Conservation (phyloP, 2,113 vertebrate species). For the Oncorhynchus masou region DNA sequence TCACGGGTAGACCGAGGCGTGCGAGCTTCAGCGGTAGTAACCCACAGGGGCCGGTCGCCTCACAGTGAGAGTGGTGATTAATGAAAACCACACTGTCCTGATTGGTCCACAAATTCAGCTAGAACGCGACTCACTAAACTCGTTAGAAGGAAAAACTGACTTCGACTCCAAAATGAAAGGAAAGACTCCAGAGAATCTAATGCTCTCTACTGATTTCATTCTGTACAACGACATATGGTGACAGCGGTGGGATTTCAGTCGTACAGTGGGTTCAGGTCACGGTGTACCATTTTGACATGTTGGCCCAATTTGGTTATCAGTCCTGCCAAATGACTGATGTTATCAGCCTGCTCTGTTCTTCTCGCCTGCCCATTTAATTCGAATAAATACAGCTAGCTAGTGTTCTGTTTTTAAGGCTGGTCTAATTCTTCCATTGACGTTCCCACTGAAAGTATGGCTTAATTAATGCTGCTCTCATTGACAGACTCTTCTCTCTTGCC, state of each 20-base stretch:
- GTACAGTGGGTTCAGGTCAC: constrained; percentile 14
- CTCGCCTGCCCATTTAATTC: constrained; percentile 36
- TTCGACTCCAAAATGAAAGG: constrained; percentile 22
- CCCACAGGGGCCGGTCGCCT: constrained; percentile 30
- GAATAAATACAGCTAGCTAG: background rate
- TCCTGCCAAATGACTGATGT: constrained; percentile 11
- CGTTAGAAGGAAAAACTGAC: constrained; percentile 14
- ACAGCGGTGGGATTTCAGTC: no score
- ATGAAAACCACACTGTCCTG: constrained; percentile 17
- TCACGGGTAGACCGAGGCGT: constrained; percentile 44
- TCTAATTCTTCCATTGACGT: constrained; percentile 32
- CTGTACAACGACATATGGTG: no score
- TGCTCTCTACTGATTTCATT: no score
- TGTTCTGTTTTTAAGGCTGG: constrained; percentile 6
- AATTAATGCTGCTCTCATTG: constrained; percentile 30
- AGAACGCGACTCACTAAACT: background rate
- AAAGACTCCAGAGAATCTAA: background rate
- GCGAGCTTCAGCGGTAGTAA: constrained; percentile 51
- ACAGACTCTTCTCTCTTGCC: constrained; percentile 8
- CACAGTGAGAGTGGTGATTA: constrained; percentile 48
- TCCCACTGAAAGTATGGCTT: constrained; percentile 17
- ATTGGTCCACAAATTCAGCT: constrained; percentile 28
- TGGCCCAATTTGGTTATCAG: background rate
- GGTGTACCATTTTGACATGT: background rate
- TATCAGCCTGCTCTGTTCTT: background rate